These are phyloP conservation scores for Thamnaconus septentrionalis DNA, from an alignment of 2,113 vertebrate genomes.

Conservation along the genomic window DNA sequence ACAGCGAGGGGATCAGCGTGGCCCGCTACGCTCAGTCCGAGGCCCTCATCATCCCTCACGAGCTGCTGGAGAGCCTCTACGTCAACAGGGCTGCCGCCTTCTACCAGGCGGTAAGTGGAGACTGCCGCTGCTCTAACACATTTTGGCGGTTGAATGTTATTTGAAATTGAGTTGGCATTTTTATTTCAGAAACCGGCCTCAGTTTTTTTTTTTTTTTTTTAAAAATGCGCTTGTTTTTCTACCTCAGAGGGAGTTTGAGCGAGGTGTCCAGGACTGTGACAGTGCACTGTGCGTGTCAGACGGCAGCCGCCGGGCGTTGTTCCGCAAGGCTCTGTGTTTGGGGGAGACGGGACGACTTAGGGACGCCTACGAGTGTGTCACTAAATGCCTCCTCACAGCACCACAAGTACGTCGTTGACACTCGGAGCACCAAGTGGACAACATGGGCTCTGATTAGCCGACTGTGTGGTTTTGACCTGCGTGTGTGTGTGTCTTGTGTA, in stretches of 20 bases:
- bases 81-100: conserved; percentile 93
- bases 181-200: background rate
- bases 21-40: conserved; percentile 92
- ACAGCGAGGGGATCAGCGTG: conserved; percentile 92
- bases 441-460: no score
- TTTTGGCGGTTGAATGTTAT: background rate
- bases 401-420: conserved; percentile 82
- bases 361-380: conserved; percentile 95
- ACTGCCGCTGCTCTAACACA: background rate
- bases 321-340: conserved; percentile 89
- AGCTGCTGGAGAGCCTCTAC: conserved; percentile 90
- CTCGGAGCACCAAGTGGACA: no score
- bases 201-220: background rate
- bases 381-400: conserved; percentile 88
- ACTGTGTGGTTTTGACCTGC: background rate
- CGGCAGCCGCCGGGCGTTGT: conserved; percentile 89
- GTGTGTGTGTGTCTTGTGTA: background rate
- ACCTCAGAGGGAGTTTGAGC: conserved; percentile 87
- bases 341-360: conserved; percentile 88
- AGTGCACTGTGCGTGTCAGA: conserved; percentile 85
- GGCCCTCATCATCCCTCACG: conserved; percentile 85
- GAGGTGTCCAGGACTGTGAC: conserved; percentile 91
- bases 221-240: background rate
- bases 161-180: background rate
- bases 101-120: conserved; percentile 85